Conservation (phyloP, 2,113 vertebrate species). For the Plestiodon gilberti region DNA sequence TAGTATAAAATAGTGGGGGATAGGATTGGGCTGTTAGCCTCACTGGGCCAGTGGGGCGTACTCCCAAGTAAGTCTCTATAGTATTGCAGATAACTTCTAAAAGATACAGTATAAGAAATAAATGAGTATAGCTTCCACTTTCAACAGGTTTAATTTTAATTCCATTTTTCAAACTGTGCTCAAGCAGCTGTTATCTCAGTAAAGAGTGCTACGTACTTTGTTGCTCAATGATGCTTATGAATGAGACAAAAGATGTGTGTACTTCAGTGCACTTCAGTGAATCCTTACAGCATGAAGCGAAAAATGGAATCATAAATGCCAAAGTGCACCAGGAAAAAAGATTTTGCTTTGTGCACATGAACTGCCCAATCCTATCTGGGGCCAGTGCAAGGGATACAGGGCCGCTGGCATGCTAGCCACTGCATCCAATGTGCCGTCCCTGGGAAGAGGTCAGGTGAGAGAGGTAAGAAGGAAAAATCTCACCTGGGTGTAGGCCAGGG, state of each 20-base stretch:
- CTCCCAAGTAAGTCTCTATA: not conserved
- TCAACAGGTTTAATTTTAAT: not conserved
- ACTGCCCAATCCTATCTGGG: too few species aligned
- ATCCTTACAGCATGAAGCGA: not conserved
- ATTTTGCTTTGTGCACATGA: not conserved
- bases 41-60: not conserved
- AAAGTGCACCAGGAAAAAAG: not conserved
- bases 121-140: not conserved
- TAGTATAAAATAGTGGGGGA: too few species aligned
- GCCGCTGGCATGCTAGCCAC: too few species aligned
- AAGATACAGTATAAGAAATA: not conserved
- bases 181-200: not conserved
- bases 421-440: too few species aligned
- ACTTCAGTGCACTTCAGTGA: constrained; percentile 11
- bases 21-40: too few species aligned
- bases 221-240: not conserved
- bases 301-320: not conserved
- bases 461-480: too few species aligned
- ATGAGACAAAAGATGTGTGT: not conserved
- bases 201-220: not conserved
- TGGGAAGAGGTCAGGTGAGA: too few species aligned
- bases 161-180: not conserved
- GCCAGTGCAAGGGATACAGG: too few species aligned
- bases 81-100: not conserved
- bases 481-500: too few species aligned